phyloP scores from a whole-genome alignment of 2,888 invertebrate species.

The Drosophila vallismaia region DNA sequence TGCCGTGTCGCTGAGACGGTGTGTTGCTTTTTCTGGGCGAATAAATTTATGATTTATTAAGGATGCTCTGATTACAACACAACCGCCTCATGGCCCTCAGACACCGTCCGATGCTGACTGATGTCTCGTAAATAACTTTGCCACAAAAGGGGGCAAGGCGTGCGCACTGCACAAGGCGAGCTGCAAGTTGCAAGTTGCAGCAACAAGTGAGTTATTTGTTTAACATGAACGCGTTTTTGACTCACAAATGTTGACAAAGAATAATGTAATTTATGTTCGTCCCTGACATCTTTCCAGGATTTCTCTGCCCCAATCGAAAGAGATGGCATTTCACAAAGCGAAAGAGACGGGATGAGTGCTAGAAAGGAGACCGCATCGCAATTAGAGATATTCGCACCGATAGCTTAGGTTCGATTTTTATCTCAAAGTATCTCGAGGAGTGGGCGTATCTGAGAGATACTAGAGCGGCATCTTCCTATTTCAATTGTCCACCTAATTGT shows the following conservation, averaged over 20 bases:
- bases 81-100: constrained; percentile 23
- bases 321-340: neutral
- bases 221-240: constrained; percentile 78
- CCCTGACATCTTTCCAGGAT: constrained; percentile 51
- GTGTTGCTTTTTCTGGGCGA: constrained; percentile 48
- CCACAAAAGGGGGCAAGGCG: constrained; percentile 12
- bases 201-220: constrained; percentile 76
- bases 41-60: constrained; percentile 83
- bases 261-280: constrained; percentile 76
- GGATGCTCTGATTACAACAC: constrained; percentile 83
- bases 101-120: constrained; percentile 59
- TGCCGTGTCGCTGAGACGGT: neutral
- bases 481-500: constrained; percentile 28
- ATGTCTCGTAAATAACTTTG: constrained; percentile 75
- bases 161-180: neutral
- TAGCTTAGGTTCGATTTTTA: neutral
- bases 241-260: constrained; percentile 79
- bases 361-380: constrained; percentile 39
- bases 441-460: constrained; percentile 27
- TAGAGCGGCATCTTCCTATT: neutral
- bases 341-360: constrained; percentile 1
- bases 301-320: constrained; percentile 15
- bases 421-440: constrained; percentile 5
- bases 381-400: constrained; percentile 57
- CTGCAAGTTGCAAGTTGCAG: constrained; percentile 4